These are phyloP conservation scores for Yoshiicerus persimilis DNA, from an alignment of 1,140 invertebrate species.

Conservation along the genomic window DNA sequence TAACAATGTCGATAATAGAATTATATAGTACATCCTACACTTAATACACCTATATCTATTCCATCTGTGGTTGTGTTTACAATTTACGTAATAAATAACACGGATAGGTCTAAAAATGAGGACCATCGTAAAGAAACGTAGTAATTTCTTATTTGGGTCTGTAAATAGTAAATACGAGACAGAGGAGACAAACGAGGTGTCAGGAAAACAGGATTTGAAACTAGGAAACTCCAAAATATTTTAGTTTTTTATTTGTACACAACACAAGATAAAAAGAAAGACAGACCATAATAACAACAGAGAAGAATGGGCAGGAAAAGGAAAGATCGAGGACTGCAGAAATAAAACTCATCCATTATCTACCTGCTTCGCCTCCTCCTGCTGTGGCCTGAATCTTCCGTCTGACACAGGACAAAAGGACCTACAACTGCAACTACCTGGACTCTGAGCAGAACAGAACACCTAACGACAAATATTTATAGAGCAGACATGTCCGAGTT, in stretches of 20 bases:
- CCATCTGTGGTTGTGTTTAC: too few relatives aligned
- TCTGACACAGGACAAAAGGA: background rate
- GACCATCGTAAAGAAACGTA: background rate
- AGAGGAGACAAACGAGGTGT: too few relatives aligned
- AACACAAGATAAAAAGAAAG: background rate
- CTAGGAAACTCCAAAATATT: background rate
- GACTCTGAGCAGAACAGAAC: too few relatives aligned
- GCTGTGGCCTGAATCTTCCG: background rate
- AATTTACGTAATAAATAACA: too few relatives aligned
- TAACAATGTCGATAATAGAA: too few relatives aligned
- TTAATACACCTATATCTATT: too few relatives aligned
- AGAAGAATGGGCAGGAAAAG: background rate
- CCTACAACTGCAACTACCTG: background rate
- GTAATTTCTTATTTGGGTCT: background rate
- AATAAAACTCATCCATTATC: background rate
- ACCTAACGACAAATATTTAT: background rate
- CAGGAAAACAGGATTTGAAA: background rate
- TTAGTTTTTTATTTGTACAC: background rate
- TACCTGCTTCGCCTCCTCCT: background rate
- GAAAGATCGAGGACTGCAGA: background rate
- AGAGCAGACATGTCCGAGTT: background rate
- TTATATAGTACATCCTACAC: too few relatives aligned
- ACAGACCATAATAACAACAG: background rate
- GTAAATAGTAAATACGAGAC: too few relatives aligned
- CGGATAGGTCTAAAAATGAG: background rate